Conservation (phyloP, 2,113 vertebrate species). For the Thalassarche chlororhynchos region DNA sequence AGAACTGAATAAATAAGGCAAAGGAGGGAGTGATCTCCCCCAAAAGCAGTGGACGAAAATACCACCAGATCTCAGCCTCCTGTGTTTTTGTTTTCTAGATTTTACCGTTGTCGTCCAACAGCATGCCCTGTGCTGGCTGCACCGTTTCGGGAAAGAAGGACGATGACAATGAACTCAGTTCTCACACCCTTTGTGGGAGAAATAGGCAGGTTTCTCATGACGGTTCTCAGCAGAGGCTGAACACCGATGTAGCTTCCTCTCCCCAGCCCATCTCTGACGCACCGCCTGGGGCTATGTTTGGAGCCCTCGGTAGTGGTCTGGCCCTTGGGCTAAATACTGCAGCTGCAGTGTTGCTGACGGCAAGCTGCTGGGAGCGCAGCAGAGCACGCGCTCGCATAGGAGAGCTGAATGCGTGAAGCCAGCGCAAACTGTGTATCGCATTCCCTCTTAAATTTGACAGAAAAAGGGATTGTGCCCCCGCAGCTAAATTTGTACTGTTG, state of each 20-base stretch:
- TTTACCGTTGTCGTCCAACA: neutral
- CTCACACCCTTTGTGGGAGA: neutral
- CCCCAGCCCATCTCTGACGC: rapidly evolving
- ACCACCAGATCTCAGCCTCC: neutral
- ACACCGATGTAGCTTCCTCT: rapidly evolving
- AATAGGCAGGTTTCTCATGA: neutral
- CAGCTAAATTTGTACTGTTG: neutral
- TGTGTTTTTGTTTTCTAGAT: neutral
- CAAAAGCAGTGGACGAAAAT: neutral
- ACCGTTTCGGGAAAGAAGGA: neutral
- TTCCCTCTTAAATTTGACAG: neutral
- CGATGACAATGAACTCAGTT: neutral
- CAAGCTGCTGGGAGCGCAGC: too few relatives aligned
- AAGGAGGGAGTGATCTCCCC: neutral
- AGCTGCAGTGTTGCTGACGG: neutral
- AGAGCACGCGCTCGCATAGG: rapidly evolving
- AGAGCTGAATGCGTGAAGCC: neutral
- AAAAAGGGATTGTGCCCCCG: neutral
- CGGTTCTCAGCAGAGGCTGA: neutral
- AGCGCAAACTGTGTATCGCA: neutral
- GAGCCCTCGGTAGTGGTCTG: neutral
- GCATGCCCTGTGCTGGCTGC: neutral
- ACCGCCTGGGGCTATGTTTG: neutral
- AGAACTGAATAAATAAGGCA: neutral
- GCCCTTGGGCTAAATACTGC: neutral